A percentile compares a stretch with the other conserved stretches of the same genome.
Evolutionary conservation across 2,888 invertebrate species (phyloP).

Genomic region (Hydropsyche betteni): DNA sequence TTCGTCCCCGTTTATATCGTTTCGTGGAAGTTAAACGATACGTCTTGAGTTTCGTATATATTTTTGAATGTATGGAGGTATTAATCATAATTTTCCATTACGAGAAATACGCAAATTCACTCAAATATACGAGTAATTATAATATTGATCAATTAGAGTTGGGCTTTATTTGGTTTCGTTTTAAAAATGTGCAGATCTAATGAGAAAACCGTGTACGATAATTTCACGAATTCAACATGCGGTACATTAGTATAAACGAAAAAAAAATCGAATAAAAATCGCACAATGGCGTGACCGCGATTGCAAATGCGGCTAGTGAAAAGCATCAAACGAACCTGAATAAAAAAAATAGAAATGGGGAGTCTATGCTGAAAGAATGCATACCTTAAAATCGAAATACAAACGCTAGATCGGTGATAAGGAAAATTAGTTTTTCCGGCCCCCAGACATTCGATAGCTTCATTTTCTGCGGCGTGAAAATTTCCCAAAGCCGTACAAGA

Average conservation of each 20-base stretch:
- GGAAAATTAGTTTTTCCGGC: conserved; percentile 24
- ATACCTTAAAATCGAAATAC: conserved; percentile 26
- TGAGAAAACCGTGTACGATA: too few relatives aligned
- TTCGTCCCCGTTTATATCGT: neutral
- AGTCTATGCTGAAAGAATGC: conserved; percentile 14
- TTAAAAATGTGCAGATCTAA: too few relatives aligned
- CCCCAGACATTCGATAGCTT: conserved; percentile 30
- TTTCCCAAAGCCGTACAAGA: neutral
- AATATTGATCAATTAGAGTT: too few relatives aligned
- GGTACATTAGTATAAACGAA: too few relatives aligned
- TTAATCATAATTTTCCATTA: too few relatives aligned
- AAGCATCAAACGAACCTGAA: neutral
- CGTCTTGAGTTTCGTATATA: too few relatives aligned
- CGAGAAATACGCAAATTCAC: too few relatives aligned
- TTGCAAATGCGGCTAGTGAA: conserved; percentile 17
- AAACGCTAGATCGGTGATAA: conserved; percentile 4
- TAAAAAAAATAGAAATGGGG: neutral
- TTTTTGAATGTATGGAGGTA: too few relatives aligned
- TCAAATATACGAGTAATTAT: too few relatives aligned
- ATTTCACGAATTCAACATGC: too few relatives aligned
- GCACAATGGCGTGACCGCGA: conserved; percentile 15
- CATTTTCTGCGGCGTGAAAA: conserved; percentile 10
- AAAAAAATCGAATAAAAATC: conserved; percentile 4
- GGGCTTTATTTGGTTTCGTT: too few relatives aligned
- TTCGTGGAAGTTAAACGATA: too few relatives aligned